Conservation (phyloP, 2,888 invertebrate genomes). For the Catocala fraxini region DNA sequence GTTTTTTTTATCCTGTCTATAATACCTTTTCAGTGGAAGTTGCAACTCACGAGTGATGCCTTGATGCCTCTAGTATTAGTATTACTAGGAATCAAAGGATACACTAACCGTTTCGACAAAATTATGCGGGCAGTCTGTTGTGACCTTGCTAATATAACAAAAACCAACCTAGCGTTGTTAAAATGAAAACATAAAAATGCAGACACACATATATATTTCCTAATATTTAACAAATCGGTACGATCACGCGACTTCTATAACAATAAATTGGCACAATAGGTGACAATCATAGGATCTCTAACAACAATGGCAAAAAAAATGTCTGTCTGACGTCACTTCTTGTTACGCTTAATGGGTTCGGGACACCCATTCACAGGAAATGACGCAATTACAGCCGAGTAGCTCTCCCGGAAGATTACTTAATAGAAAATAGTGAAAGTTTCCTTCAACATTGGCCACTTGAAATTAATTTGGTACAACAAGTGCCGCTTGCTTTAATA, state of each 20-base stretch:
- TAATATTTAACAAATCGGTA: not conserved
- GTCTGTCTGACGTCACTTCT: slow-evolving; percentile 28
- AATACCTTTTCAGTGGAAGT: too few relatives aligned
- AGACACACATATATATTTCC: too few relatives aligned
- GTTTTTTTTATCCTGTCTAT: too few relatives aligned
- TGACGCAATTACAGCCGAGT: slow-evolving; percentile 45
- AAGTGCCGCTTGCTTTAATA: slow-evolving; percentile 15
- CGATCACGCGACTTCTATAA: not conserved
- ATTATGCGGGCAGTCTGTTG: too few relatives aligned
- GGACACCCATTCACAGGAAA: slow-evolving; percentile 42
- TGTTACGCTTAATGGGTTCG: slow-evolving; percentile 31
- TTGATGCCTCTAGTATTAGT: too few relatives aligned
- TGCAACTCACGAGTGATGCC: too few relatives aligned
- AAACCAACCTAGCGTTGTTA: too few relatives aligned
- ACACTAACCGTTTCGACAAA: too few relatives aligned
- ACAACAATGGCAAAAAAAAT: slow-evolving; percentile 26
- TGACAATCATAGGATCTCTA: slow-evolving; percentile 19
- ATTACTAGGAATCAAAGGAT: too few relatives aligned
- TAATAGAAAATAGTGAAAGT: slow-evolving; percentile 51
- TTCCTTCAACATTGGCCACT: slow-evolving; percentile 36
- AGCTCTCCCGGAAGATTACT: slow-evolving; percentile 32
- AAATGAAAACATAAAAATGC: too few relatives aligned
- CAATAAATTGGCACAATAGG: slow-evolving; percentile 30
- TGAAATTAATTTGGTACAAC: slow-evolving; percentile 36
- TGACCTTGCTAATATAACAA: too few relatives aligned